Percentiles rank a stretch among this genome's conserved stretches.
Evolutionary conservation across 2,797 vertebrate species (phyloP).

Genomic region (Chaenodraco wilsoni): DNA sequence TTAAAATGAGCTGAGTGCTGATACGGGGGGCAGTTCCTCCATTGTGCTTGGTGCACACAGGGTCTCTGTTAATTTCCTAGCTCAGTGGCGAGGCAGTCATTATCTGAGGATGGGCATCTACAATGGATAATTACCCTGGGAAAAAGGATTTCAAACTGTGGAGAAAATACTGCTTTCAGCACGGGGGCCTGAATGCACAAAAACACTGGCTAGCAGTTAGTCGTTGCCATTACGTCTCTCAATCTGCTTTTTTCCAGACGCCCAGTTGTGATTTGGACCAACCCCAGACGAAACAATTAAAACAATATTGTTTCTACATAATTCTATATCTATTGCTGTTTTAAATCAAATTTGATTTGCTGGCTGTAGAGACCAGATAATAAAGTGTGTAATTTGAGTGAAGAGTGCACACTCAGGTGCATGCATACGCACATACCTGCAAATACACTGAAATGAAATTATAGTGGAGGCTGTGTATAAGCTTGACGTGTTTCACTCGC

Average conservation of each 20-base stretch:
- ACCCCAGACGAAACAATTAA: slow-evolving; percentile 67
- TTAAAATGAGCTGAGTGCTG: slow-evolving; percentile 76
- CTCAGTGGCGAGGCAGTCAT: slow-evolving; percentile 82
- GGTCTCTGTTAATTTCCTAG: slow-evolving; percentile 81
- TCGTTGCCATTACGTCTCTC: slow-evolving; percentile 67
- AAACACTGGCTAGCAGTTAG: slow-evolving; percentile 69
- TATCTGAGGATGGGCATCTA: slow-evolving; percentile 83
- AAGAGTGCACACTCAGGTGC: slow-evolving; percentile 51
- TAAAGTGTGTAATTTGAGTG: slow-evolving; percentile 72
- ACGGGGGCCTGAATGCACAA: slow-evolving; percentile 64
- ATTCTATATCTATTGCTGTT: slow-evolving; percentile 73
- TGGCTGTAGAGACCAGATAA: slow-evolving; percentile 72
- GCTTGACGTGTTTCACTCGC: slow-evolving; percentile 43
- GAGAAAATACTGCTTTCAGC: slow-evolving; percentile 77
- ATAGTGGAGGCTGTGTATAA: slow-evolving; percentile 34
- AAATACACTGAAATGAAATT: not conserved
- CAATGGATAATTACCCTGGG: slow-evolving; percentile 82
- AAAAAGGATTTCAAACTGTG: slow-evolving; percentile 80
- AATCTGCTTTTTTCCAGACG: slow-evolving; percentile 48
- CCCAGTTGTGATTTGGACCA: slow-evolving; percentile 67
- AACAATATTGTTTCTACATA: slow-evolving; percentile 47
- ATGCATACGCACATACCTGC: not conserved
- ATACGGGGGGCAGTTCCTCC: slow-evolving; percentile 71
- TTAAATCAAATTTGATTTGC: slow-evolving; percentile 63
- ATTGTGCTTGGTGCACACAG: slow-evolving; percentile 75